Percentiles rank a stretch among this genome's conserved stretches.
These are phyloP conservation scores for Dyspetes luteomarginatus DNA, from an alignment of 2,888 invertebrate genomes.

Conservation along the genomic window DNA sequence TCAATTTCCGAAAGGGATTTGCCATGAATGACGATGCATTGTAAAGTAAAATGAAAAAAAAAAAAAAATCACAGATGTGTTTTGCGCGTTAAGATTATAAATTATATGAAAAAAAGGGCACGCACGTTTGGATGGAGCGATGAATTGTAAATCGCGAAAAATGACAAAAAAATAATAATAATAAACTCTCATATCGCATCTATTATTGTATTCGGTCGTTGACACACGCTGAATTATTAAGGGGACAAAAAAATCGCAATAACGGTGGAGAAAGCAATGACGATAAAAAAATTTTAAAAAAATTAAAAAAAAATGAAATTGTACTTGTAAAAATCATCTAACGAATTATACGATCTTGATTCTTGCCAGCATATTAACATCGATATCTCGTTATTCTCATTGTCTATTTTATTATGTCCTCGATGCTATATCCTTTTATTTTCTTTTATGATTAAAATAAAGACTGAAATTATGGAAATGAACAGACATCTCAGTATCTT, in stretches of 20 bases:
- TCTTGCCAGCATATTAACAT: constrained; percentile 71
- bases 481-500: too few relatives aligned
- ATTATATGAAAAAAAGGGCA: constrained; percentile 24
- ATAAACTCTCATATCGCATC: constrained; percentile 67
- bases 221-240: constrained; percentile 65
- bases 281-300: constrained; percentile 33
- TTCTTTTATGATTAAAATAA: neutral
- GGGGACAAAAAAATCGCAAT: constrained; percentile 35
- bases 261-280: constrained; percentile 55
- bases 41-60: constrained; percentile 37
- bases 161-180: constrained; percentile 10
- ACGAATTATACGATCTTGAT: constrained; percentile 79
- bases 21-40: constrained; percentile 35
- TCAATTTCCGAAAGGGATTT: constrained; percentile 40
- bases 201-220: constrained; percentile 72
- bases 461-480: too few relatives aligned
- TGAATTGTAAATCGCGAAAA: constrained; percentile 39
- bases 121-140: constrained; percentile 38
- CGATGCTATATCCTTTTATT: neutral
- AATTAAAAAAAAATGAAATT: constrained; percentile 63
- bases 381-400: neutral
- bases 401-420: neutral
- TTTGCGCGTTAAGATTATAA: constrained; percentile 32
- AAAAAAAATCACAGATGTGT: constrained; percentile 43
- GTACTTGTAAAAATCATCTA: constrained; percentile 76